Conservation (phyloP, 2,888 invertebrate genomes). For the Pseudococcus viburni region DNA sequence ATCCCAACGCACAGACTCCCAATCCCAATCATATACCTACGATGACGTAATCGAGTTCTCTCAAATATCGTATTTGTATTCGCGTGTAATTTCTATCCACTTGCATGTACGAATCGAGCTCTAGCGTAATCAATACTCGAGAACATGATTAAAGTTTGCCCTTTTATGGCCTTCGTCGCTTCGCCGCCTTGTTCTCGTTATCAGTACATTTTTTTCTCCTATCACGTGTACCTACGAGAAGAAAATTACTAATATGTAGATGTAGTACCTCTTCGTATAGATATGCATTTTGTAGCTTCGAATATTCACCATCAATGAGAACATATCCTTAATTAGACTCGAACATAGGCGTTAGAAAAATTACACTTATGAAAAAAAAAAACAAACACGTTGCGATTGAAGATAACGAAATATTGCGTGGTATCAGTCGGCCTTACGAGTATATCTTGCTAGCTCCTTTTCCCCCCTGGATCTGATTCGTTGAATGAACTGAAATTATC, state of each 20-base stretch:
- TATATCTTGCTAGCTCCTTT: background rate
- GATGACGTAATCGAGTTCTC: slow-evolving; percentile 29
- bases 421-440: background rate
- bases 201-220: background rate
- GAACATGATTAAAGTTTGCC: slow-evolving; percentile 1
- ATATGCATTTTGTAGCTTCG: background rate
- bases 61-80: background rate
- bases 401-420: slow-evolving; percentile 1
- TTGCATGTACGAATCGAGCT: background rate
- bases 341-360: background rate
- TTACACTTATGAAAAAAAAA: slow-evolving; percentile 12
- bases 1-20: background rate
- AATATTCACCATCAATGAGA: background rate
- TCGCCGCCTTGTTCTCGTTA: background rate
- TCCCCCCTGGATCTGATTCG: background rate
- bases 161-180: background rate
- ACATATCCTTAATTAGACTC: slow-evolving; percentile 18
- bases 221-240: background rate
- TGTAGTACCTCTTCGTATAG: background rate
- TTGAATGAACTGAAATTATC: background rate
- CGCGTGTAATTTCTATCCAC: background rate
- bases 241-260: background rate
- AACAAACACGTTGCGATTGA: slow-evolving; percentile 3
- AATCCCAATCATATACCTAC: background rate
- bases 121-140: background rate